Evolutionary conservation across 2,113 vertebrate species (phyloP).

Genomic region (Tenebrosternarchus preto): DNA sequence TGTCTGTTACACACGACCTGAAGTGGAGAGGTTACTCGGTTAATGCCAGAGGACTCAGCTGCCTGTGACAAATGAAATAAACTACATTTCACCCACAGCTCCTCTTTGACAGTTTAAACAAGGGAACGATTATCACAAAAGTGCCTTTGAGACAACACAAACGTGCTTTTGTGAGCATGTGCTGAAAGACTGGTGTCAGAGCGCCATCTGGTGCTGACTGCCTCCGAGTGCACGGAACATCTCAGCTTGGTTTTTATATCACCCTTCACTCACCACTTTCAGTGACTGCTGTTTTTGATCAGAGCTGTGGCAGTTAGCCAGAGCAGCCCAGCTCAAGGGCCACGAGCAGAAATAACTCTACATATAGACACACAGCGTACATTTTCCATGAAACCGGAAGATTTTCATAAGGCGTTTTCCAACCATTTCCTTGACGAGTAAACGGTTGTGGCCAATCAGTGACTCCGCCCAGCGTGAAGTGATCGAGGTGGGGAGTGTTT

Average conservation of each 20-base stretch:
- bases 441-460: no score
- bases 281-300: background rate
- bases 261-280: no score
- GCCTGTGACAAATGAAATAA: background rate
- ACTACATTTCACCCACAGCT: background rate
- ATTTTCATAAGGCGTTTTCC: no score
- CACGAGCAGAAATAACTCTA: no score
- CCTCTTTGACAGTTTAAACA: background rate
- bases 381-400: no score
- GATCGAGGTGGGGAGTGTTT: no score
- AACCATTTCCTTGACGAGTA: no score
- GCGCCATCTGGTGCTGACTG: background rate
- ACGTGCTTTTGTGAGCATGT: background rate
- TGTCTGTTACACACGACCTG: conserved; percentile 97
- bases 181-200: background rate
- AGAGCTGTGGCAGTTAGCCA: background rate
- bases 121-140: background rate
- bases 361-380: no score
- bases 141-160: background rate
- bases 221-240: background rate
- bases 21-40: conserved; percentile 31
- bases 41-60: background rate
- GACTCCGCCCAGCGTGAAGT: no score
- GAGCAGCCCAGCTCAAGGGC: no score
- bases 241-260: no score